Evolutionary conservation across 2,113 vertebrate genomes (phyloP), one percentile per base, ranked within the genome.

Genomic region (Anas platyrhynchos): DNA sequence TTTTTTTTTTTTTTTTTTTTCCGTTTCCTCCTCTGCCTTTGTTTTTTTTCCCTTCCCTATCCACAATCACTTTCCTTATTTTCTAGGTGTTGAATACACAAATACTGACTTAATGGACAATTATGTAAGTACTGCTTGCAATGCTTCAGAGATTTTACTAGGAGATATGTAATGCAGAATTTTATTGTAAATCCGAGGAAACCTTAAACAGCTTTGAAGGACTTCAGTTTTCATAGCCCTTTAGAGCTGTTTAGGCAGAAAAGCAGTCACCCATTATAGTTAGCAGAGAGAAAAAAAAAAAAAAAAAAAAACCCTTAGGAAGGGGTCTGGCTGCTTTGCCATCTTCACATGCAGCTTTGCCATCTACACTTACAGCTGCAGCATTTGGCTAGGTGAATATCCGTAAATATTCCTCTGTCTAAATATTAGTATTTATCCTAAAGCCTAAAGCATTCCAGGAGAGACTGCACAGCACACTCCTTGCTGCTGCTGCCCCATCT

Each of bases 61-160:
- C 93, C 93, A 95, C 85, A 8, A 83, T 96, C 94, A 95, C 88
- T 96, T 93, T 87, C 96, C 87, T 88, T 89, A 97, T 85, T 89
- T 97, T 97, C 95, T 97, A 97, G 97, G 94, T 97, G 92, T 95
- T 86, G 94, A 96, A 97, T 96, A 95, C 82, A 96, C 95, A 98
- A 97, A 97, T 89, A 91, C 52, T 82, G 96, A 97, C 94, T 97
- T 97, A 97, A 97, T 41, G 76, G 77, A 93, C 97, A 97, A 97
- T 97, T 92, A 92, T 95, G 43, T 97, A 83, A 97, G 94, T 74
- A 89, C 74, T 52, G 71, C 87, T 94, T 93, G 74, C 50, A 59
- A 88, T 91, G 93, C 93, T 97, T 96, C 96, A 80, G 95, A 97
- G 96, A 95, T 97, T 97, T 97, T 87, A 73, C 95, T 91, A 61